Base-by-base conservation (phyloP, 2,888 invertebrate species). In the Agonopterix subpropinquella region DNA sequence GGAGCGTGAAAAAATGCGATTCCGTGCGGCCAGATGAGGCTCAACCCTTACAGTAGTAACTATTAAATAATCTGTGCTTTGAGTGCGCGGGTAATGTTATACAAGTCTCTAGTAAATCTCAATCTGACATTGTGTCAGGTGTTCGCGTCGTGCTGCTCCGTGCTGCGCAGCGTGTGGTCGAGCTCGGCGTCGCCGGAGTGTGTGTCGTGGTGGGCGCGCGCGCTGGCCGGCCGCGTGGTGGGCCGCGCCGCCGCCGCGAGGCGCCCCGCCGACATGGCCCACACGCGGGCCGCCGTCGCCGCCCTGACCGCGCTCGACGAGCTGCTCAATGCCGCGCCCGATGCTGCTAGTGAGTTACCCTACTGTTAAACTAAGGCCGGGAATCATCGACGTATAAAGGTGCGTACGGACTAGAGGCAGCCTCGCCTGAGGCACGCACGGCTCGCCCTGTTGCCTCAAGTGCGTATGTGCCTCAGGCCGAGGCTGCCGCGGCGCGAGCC, bases 181-280 rank as follows among this genome's bases (percentile, higher is more conserved):
- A 46, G 65, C 15, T 44, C 55, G 8, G 61, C 67, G 11, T 41
- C 64, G 0, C 53, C 69, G 9, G 60, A 57, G 36, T 59, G 68
- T 54, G 78, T 77, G 57, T 74, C 77, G 57, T 81, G 81, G 77
- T 86, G 85, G 83, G 86, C 85, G 62, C 80, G 88, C 11, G 85
- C 80, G 8, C 64, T 86, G 49, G 87, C 77, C 1, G 83, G 72
- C 2, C 60, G 75, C 2, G 70, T 86, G 10, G 63, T 73, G 9
- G 78, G 73, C 8, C 75, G 82, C 37, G 82, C 85, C 0, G 80
- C 80, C 0, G 68, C 64, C 0, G 64, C 65, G 36, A 37, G 53
- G 10, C 43, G 44, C 7, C 56, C 59, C 5, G 41, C 45, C 13
- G 60, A 60, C 48, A 48, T 49, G 49, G 43, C 48, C n/a, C 58